Base-by-base conservation (phyloP, 2,888 invertebrate species). In the Caradrina clavipalpis region DNA sequence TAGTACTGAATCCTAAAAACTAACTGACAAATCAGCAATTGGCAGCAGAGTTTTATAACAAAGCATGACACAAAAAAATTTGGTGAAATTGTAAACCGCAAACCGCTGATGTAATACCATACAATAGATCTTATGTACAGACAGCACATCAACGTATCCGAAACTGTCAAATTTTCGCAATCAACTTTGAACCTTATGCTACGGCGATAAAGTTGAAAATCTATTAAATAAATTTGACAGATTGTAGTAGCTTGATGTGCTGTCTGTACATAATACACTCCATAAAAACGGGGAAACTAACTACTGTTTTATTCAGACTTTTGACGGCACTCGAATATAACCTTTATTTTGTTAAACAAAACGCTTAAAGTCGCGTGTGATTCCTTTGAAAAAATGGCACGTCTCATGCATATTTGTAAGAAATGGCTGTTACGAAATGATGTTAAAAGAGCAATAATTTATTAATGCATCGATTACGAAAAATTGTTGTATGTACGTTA, bases 11-110 rank as follows among this genome's bases (percentile, higher is more conserved):
- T 21, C 61, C 11, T 35, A 42, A 65, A 73, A 57, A 60, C 15
- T 6, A 64, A 11, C 22, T 72, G 26, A 45, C 59, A 22, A 21
- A 10, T 21, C 26, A 42, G 54, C 35, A 50, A 49, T 39, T 13
- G 39, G 45, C 17, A 6, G 45, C 13, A 7, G 5, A 17, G 45
- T 47, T 21, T 56, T 21, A 35, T 47, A 21, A 59, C 45, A 59
- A 60, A 69, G 59, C 49, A 61, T 51, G 64, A 60, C 50, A 63
- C 49, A 42, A 69, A 61, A n/a, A 71, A 50, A 51, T 62, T 56
- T 21, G 62, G 76, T 55, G 73, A 81, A 82, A 76, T 59, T 80
- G 45, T 51, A 58, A 69, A 80, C 73, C 70, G n/a, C 73, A 67
- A 69, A 54, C 47, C 21, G 59, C 58, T 83, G 71, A 80, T 65